Evolutionary conservation across 1,140 invertebrate species (phyloP).

Genomic region (Aphis gossypii): DNA sequence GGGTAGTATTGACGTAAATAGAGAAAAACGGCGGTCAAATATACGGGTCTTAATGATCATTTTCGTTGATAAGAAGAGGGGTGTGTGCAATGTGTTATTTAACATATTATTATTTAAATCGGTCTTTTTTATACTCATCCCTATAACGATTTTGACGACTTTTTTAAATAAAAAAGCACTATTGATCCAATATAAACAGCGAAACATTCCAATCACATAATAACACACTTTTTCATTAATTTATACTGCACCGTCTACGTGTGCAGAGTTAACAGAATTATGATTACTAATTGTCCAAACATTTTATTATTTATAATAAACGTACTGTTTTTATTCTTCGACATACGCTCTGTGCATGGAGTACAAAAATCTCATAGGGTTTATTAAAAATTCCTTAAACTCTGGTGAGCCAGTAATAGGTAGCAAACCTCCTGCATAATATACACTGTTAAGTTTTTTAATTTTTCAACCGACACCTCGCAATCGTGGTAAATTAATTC

Average conservation of each 20-base stretch:
- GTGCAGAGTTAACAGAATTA: neutral
- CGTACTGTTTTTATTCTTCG: no score
- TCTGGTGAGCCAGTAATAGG: neutral
- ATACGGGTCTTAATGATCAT: slow-evolving; percentile 38
- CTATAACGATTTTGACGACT: neutral
- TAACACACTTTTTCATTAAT: neutral
- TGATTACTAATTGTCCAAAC: neutral
- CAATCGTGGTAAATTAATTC: neutral
- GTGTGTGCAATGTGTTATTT: neutral
- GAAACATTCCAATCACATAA: neutral
- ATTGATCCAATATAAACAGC: neutral
- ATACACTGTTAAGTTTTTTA: neutral
- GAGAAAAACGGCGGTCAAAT: slow-evolving; percentile 46
- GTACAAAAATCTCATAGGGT: no score
- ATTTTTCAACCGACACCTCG: neutral
- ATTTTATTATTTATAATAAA: neutral
- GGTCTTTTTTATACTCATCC: neutral
- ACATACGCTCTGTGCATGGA: no score
- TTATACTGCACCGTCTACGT: no score
- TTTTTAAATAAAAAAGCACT: neutral
- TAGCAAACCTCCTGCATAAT: neutral
- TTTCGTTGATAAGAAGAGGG: no score
- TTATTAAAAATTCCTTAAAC: neutral
- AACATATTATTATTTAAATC: neutral
- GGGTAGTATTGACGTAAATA: slow-evolving; percentile 38